Percentiles rank a stretch among this genome's conserved stretches.
Conservation (phyloP, 2,888 invertebrate genomes). For the Harmothoe impar region DNA sequence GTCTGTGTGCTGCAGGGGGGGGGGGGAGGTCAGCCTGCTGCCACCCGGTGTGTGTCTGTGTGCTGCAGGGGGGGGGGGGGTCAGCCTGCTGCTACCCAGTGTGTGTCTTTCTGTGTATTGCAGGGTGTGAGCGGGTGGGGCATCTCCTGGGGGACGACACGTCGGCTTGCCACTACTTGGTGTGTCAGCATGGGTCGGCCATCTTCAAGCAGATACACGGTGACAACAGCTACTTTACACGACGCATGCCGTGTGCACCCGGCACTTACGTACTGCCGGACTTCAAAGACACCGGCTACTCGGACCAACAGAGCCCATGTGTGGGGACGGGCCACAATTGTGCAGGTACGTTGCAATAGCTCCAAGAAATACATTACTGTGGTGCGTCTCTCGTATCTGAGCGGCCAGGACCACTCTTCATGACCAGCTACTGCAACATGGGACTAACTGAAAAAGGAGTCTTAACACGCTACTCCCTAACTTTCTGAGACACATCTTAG, state of each 20-base stretch:
- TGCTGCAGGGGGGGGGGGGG: neutral
- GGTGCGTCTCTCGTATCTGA: too few species aligned
- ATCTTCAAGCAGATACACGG: neutral
- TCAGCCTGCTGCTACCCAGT: neutral
- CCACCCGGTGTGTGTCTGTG: too few species aligned
- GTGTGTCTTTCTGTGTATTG: neutral
- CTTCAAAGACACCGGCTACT: neutral
- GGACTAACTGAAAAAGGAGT: too few species aligned
- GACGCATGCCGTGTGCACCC: neutral
- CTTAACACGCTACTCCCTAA: too few species aligned
- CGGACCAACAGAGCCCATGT: neutral
- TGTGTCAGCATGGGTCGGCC: neutral
- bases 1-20: too few species aligned
- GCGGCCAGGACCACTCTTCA: too few species aligned
- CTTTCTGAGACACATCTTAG: too few species aligned
- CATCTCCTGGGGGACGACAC: neutral
- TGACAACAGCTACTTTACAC: neutral
- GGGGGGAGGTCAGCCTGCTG: too few species aligned
- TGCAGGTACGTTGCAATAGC: too few species aligned
- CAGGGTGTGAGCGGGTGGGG: conserved; percentile 2
- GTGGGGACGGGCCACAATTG: neutral
- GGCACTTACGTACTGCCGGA: neutral
- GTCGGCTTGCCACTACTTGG: neutral
- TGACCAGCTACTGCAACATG: too few species aligned
- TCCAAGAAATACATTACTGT: too few species aligned